Percentiles rank a stretch among this genome's conserved stretches.
Evolutionary conservation across 2,113 vertebrate genomes (phyloP).

Genomic region (Tetraodon nigroviridis): DNA sequence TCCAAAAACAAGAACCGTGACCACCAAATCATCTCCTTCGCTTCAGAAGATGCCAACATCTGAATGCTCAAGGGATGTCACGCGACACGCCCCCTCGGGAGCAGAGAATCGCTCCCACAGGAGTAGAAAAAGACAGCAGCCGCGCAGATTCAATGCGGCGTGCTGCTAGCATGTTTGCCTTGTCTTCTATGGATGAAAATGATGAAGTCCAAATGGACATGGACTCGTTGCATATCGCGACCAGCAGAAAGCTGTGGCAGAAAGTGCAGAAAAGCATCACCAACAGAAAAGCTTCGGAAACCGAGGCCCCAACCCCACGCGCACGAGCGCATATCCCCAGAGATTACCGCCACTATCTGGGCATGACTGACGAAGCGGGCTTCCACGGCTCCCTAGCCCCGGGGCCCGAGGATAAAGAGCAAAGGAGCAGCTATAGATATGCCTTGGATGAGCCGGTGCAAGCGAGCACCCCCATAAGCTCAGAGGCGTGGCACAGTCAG

Average conservation of each 20-base stretch:
- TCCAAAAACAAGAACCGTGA: conserved; percentile 42
- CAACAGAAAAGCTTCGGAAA: conserved; percentile 35
- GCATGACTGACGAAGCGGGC: conserved; percentile 48
- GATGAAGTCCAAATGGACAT: conserved; percentile 43
- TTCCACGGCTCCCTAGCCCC: conserved; percentile 23
- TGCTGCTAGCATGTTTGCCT: conserved; percentile 64
- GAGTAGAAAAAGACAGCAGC: conserved; percentile 49
- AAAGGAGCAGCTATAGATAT: conserved; percentile 23
- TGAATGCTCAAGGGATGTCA: conserved; percentile 31
- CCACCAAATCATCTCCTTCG: conserved; percentile 31
- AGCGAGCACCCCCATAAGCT: conserved; percentile 52
- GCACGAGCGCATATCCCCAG: conserved; percentile 64
- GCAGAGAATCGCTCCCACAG: conserved; percentile 45
- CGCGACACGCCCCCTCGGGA: conserved; percentile 26
- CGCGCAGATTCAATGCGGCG: conserved; percentile 55
- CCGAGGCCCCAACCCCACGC: conserved; percentile 43
- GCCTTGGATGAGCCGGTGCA: conserved; percentile 34
- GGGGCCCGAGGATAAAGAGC: conserved; percentile 7
- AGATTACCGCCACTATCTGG: conserved; percentile 70
- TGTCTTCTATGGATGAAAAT: conserved; percentile 45
- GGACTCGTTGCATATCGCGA: conserved; percentile 40
- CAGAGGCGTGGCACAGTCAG: conserved; percentile 44
- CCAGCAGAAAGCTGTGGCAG: conserved; percentile 52
- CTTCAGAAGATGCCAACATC: conserved; percentile 35
- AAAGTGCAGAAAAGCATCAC: conserved; percentile 20